These are phyloP conservation scores for Tetramorium simillimum DNA, from an alignment of 1,140 invertebrate species.

Conservation along the genomic window DNA sequence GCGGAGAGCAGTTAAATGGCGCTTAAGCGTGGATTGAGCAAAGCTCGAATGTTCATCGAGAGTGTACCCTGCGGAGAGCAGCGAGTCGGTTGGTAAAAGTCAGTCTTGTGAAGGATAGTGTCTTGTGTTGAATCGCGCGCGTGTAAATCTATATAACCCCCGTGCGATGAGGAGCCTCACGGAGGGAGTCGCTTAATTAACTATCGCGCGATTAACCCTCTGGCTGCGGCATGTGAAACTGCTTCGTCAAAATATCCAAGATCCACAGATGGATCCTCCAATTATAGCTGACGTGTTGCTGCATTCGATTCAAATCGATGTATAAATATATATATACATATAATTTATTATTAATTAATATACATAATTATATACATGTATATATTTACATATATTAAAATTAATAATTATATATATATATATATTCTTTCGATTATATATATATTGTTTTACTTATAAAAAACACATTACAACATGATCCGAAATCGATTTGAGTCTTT, in stretches of 20 bases:
- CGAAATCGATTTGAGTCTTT: neutral
- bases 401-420: no score
- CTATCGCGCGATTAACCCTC: constrained; percentile 29
- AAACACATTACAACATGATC: neutral
- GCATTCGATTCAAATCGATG: neutral
- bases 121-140: constrained; percentile 45
- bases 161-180: constrained; percentile 7
- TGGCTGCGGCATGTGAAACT: constrained; percentile 7
- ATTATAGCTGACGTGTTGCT: neutral
- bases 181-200: constrained; percentile 34
- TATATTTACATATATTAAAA: no score
- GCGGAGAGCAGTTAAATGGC: constrained; percentile 13
- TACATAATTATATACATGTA: no score
- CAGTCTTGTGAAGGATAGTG: constrained; percentile 69
- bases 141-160: constrained; percentile 31
- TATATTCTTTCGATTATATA: no score
- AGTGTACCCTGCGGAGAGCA: constrained; percentile 37
- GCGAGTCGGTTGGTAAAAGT: constrained; percentile 64
- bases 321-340: neutral
- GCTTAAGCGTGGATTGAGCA: constrained; percentile 59
- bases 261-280: neutral
- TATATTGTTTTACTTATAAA: neutral
- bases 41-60: constrained; percentile 63
- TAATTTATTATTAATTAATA: no score
- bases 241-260: neutral